Percentiles rank a stretch among this genome's conserved stretches.
phyloP scores from a whole-genome alignment of 2,888 invertebrate genomes.

The Cataglyphis livida region DNA sequence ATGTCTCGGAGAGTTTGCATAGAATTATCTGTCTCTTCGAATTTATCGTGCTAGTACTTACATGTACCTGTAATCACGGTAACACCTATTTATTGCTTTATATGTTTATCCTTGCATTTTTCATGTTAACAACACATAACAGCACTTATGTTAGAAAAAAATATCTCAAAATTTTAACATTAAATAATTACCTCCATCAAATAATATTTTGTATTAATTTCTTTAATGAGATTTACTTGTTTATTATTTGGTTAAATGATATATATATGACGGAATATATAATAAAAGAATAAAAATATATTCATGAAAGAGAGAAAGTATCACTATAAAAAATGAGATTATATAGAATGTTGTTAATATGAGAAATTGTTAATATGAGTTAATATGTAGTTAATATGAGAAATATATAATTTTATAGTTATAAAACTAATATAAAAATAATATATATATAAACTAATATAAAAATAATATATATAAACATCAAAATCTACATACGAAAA shows the following conservation, averaged over 20 bases:
- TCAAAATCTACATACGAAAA: neutral
- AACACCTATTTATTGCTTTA: constrained; percentile 14
- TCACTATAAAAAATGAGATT: neutral
- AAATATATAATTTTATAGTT: neutral
- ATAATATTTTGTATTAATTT: neutral
- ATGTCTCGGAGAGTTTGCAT: constrained; percentile 8
- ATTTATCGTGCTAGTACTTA: constrained; percentile 27
- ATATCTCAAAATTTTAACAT: neutral
- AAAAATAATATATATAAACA: neutral
- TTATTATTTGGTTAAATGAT: neutral
- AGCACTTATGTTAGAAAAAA: neutral
- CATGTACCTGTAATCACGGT: constrained; percentile 47
- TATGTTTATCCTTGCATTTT: neutral
- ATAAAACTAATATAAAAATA: neutral
- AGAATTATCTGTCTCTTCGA: constrained; percentile 6
- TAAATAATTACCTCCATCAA: neutral
- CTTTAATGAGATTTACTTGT: neutral
- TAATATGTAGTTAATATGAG: neutral
- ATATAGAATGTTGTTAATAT: neutral
- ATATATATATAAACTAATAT: neutral
- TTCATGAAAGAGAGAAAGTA: neutral
- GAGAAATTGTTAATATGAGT: neutral
- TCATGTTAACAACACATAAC: neutral
- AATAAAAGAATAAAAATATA: neutral
- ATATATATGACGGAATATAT: neutral